Conservation (phyloP, 2,797 vertebrate species). For the Gambusia yucatana region DNA sequence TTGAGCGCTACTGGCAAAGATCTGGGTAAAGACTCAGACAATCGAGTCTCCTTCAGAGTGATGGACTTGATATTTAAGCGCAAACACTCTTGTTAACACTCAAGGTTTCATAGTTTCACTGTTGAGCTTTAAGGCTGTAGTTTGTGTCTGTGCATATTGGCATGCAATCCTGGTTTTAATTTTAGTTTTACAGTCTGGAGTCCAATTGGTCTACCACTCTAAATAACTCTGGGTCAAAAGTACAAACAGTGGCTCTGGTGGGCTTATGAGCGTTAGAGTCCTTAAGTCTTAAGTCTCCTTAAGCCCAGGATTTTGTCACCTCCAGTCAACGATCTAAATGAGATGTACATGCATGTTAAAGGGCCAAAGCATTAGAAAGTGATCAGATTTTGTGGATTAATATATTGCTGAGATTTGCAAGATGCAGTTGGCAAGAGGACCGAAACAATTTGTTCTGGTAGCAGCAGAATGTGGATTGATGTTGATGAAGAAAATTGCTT, state of each 20-base stretch:
- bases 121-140: constrained; percentile 37
- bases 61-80: constrained; percentile 31
- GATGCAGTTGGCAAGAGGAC: not conserved
- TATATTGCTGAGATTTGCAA: constrained; percentile 1
- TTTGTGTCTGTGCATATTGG: not conserved
- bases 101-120: constrained; percentile 17
- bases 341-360: constrained; percentile 37
- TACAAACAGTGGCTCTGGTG: constrained; percentile 28
- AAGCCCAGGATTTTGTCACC: constrained; percentile 68
- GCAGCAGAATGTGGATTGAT: not conserved
- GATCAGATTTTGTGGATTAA: constrained; percentile 21
- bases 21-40: constrained; percentile 14
- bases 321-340: constrained; percentile 49
- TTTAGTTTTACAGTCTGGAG: constrained; percentile 3
- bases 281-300: constrained; percentile 63
- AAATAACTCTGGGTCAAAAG: constrained; percentile 39
- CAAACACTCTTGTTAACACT: constrained; percentile 35
- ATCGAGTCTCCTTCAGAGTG: constrained; percentile 15
- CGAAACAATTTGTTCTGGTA: not conserved
- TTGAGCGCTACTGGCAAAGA: constrained; percentile 3
- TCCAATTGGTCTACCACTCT: constrained; percentile 17
- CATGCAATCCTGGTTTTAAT: not conserved
- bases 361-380: constrained; percentile 43
- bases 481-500: not conserved
- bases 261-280: constrained; percentile 50